Base-by-base conservation (phyloP, 2,888 invertebrate species). In the Baccha elongata region DNA sequence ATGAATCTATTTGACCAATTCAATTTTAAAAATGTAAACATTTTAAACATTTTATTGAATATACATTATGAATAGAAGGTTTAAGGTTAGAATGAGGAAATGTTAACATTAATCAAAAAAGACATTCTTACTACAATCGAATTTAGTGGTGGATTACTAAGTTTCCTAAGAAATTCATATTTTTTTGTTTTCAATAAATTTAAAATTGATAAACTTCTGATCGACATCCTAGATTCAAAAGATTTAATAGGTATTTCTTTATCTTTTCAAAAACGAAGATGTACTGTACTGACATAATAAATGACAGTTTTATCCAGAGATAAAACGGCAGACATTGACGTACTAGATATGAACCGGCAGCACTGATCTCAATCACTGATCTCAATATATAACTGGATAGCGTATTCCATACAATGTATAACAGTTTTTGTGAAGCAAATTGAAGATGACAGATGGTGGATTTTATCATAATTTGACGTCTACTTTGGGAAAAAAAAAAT, bases 191-290 rank as follows among this genome's bases (percentile, higher is more conserved):
- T 81, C 10, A 71, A 32, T 26, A 81, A 71, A 19, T 81, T 76
- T 53, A 81, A 72, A 40, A 72, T 11, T 35, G 52, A 60, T 50
- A 81, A 62, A 62, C 71, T 76, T 48, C 76, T 76, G 1, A 81
- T 53, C n/a, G 81, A 71, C 81, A 81, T 81, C 35, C 35, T 72
- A 3, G n/a, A n/a, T n/a, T n/a, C n/a, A n/a, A n/a, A n/a, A n/a
- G n/a, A n/a, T n/a, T n/a, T n/a, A n/a, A n/a, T n/a, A n/a, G n/a
- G n/a, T n/a, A 40, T n/a, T 7, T n/a, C 13, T 13, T 13, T 4
- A 40, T 13, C n/a, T 13, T n/a, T 40, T 40, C 1, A 37, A 37
- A 37, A 13, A 6, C 13, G 19, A 44, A 44, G n/a, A 1, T 44
- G 15, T 21, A 19, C 11, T 7, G 42, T 42, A 17, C 42, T 8